These are phyloP conservation scores for Drosophila chauvacae DNA, from an alignment of 1,140 invertebrate species.

Conservation along the genomic window DNA sequence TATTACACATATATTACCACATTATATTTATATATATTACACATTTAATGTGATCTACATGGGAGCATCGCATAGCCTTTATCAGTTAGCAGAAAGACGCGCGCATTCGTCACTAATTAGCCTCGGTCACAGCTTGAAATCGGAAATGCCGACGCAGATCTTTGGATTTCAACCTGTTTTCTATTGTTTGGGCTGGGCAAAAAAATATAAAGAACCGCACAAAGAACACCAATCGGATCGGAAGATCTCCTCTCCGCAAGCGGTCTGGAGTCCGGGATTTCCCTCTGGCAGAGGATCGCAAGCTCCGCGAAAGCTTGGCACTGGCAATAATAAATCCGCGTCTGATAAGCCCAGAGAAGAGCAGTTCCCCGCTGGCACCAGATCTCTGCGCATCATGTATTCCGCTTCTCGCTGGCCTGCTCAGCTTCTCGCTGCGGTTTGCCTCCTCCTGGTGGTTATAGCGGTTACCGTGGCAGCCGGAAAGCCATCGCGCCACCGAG, in stretches of 20 bases:
- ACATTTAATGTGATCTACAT: neutral
- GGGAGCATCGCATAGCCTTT: neutral
- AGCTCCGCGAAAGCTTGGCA: constrained; percentile 25
- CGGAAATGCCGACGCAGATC: constrained; percentile 17
- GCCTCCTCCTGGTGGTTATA: constrained; percentile 1
- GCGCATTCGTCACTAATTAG: constrained; percentile 20
- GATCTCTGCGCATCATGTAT: constrained; percentile 22
- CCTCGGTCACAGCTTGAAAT: neutral
- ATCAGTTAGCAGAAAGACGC: neutral
- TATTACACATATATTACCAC: neutral
- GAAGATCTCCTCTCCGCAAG: neutral
- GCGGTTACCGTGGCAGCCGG: constrained; percentile 3
- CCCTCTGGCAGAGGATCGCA: neutral
- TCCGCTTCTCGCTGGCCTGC: neutral
- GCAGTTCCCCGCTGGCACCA: constrained; percentile 21
- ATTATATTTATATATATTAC: neutral
- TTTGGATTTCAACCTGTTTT: constrained; percentile 19
- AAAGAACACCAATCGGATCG: constrained; percentile 6
- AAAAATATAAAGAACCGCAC: constrained; percentile 19
- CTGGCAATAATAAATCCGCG: constrained; percentile 20
- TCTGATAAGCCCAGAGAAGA: constrained; percentile 6
- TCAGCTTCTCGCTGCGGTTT: neutral
- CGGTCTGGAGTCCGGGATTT: constrained; percentile 1
- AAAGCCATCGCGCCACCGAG: constrained; percentile 21
- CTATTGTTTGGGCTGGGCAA: constrained; percentile 1